These are phyloP conservation scores for Ganaspis brasiliensis DNA, from an alignment of 2,888 invertebrate genomes.

Conservation along the genomic window DNA sequence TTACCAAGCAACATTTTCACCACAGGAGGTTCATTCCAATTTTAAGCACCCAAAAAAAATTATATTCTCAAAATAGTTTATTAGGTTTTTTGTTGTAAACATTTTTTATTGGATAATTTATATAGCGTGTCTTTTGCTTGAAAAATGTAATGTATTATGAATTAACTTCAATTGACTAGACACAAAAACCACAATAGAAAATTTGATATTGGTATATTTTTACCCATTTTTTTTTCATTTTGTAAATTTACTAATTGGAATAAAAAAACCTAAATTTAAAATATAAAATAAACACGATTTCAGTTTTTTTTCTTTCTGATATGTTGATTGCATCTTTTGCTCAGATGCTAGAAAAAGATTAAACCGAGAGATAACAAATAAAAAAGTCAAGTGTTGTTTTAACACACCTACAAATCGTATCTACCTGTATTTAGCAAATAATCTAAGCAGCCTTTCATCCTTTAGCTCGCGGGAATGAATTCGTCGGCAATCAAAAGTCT, in stretches of 20 bases:
- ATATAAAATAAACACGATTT: too few species aligned
- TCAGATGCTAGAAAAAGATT: neutral
- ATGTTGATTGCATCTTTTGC: neutral
- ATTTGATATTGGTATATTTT: too few species aligned
- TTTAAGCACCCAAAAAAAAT: neutral
- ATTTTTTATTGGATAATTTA: too few species aligned
- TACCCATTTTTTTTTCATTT: too few species aligned
- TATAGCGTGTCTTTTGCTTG: too few species aligned
- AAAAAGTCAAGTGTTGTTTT: slow-evolving; percentile 33
- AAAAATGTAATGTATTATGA: too few species aligned
- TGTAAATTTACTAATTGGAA: too few species aligned
- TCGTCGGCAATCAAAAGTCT: slow-evolving; percentile 41
- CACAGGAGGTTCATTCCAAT: neutral
- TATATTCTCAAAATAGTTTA: neutral
- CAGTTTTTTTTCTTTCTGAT: neutral
- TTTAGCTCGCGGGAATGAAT: slow-evolving; percentile 37
- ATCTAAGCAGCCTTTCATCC: slow-evolving; percentile 26
- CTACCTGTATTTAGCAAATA: slow-evolving; percentile 41
- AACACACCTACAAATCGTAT: slow-evolving; percentile 35
- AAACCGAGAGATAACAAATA: neutral
- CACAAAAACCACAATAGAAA: too few species aligned
- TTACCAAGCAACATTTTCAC: neutral
- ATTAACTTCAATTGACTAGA: too few species aligned
- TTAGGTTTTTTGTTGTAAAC: too few species aligned
- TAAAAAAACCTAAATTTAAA: too few species aligned